phyloP scores from a whole-genome alignment of 2,113 vertebrate genomes.

The Heterotilapia buettikoferi region DNA sequence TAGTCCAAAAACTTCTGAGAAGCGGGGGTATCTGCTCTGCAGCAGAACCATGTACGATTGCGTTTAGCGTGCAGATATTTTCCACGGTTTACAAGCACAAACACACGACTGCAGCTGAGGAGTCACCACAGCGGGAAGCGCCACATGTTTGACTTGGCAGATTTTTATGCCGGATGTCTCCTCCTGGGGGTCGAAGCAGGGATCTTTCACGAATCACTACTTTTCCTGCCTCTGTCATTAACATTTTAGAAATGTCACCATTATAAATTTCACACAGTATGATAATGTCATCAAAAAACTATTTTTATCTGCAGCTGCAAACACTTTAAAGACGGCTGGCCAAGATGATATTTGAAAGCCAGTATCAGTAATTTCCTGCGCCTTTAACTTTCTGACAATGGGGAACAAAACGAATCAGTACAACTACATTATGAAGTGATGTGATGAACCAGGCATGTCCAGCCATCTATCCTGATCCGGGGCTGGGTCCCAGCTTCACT shows the following conservation, averaged over 20 bases:
- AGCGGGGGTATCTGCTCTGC: not conserved
- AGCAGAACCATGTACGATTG: not conserved
- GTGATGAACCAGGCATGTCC: not conserved
- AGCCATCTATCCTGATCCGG: not conserved
- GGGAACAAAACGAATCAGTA: not conserved
- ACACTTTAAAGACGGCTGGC: not conserved
- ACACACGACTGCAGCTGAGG: not conserved
- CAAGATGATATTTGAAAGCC: not conserved
- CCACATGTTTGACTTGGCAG: not conserved
- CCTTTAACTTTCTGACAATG: not conserved
- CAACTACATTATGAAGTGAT: not conserved
- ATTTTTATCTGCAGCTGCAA: not conserved
- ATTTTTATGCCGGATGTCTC: not conserved
- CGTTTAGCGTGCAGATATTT: not conserved
- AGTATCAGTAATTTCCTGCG: not conserved
- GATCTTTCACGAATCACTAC: not conserved
- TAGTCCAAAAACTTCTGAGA: not conserved
- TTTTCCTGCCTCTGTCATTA: not conserved
- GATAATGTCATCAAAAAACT: not conserved
- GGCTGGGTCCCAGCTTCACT: not conserved
- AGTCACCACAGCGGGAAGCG: not conserved
- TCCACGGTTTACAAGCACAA: not conserved
- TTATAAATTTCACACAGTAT: not conserved
- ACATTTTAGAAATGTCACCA: not conserved
- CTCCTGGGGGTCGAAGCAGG: not conserved